These are phyloP conservation scores for Knipowitschia caucasica DNA, from an alignment of 2,797 vertebrate species.

Conservation along the genomic window DNA sequence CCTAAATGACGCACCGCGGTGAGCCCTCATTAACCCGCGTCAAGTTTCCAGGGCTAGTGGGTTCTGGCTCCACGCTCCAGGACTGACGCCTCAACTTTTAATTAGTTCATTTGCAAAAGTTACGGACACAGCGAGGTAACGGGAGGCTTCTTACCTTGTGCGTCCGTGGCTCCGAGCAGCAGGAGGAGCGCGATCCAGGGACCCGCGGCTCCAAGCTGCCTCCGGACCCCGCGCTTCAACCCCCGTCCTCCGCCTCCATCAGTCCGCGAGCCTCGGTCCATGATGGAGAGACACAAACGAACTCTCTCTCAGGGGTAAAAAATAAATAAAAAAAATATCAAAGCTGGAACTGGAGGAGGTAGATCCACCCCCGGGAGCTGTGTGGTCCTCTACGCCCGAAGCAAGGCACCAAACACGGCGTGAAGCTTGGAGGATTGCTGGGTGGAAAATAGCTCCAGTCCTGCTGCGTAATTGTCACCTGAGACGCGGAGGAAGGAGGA, in stretches of 20 bases:
- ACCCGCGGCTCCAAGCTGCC: constrained; percentile 67
- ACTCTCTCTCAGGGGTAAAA: constrained; percentile 37
- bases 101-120: constrained; percentile 1
- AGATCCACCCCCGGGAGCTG: too few species aligned
- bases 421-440: too few species aligned
- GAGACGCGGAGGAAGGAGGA: too few species aligned
- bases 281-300: constrained; percentile 66
- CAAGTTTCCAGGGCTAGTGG: not conserved
- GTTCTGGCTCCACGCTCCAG: not conserved
- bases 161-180: constrained; percentile 75
- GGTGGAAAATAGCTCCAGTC: too few species aligned
- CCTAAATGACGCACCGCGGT: not conserved
- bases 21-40: not conserved
- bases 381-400: too few species aligned
- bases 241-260: constrained; percentile 73
- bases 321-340: too few species aligned
- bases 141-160: constrained; percentile 82
- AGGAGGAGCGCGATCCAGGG: constrained; percentile 80
- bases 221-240: constrained; percentile 76
- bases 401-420: too few species aligned
- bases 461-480: too few species aligned
- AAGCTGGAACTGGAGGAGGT: too few species aligned
- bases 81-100: constrained; percentile 43
- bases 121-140: not conserved
- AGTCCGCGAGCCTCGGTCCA: constrained; percentile 80